These are phyloP conservation scores for Osmerus eperlanus DNA, from an alignment of 2,113 vertebrate genomes.

Conservation along the genomic window DNA sequence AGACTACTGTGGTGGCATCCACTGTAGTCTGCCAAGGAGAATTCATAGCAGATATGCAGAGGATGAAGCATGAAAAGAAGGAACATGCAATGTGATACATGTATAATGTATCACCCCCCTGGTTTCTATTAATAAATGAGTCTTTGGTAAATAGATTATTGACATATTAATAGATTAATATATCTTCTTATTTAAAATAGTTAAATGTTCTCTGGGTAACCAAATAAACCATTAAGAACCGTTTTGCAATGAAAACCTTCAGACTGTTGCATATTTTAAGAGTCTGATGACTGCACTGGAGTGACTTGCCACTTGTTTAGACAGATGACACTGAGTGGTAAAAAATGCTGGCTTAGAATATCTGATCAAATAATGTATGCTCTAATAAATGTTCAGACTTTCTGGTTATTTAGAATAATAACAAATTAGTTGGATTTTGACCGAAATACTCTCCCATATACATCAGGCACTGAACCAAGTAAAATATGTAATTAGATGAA, in stretches of 20 bases:
- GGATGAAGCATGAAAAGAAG: too few relatives aligned
- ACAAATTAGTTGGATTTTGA: slow-evolving; percentile 18
- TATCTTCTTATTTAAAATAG: too few relatives aligned
- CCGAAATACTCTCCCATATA: slow-evolving; percentile 24
- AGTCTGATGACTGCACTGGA: too few relatives aligned
- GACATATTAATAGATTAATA: too few relatives aligned
- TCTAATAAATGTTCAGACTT: slow-evolving; percentile 61
- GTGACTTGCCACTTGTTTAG: background rate
- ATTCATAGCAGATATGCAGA: background rate
- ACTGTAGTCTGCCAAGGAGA: background rate
- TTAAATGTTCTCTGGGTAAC: too few relatives aligned
- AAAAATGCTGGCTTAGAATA: slow-evolving; percentile 57
- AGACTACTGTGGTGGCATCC: background rate
- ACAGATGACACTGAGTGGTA: slow-evolving; percentile 30
- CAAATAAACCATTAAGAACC: too few relatives aligned
- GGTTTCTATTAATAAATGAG: too few relatives aligned
- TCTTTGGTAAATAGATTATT: too few relatives aligned
- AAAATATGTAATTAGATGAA: slow-evolving; percentile 28
- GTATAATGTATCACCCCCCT: too few relatives aligned
- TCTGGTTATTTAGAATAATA: slow-evolving; percentile 52
- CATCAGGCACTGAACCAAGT: slow-evolving; percentile 41
- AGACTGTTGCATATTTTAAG: too few relatives aligned
- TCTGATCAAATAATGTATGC: slow-evolving; percentile 62
- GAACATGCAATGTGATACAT: too few relatives aligned
- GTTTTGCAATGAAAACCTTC: too few relatives aligned